Evolutionary conservation across 92 coral and sea anemone genomes (phyloP), one percentile per base, ranked within the genome.

Genomic region (Heliopora coerulea): DNA sequence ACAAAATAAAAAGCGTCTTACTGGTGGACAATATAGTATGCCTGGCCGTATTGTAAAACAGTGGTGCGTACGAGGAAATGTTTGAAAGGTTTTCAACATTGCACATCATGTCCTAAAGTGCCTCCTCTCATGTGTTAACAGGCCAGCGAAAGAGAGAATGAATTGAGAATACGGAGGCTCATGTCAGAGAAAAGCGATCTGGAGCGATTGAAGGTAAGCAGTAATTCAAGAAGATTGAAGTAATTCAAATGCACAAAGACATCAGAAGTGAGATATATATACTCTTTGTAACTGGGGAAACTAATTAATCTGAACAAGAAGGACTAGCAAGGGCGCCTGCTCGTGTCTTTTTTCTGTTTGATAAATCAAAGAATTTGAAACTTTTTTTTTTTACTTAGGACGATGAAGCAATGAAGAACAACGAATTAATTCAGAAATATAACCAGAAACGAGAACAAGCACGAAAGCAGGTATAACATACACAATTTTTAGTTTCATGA

Each of bases 161-260:
- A 95, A 79, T 82, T 83, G 37, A 78, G 84, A 72, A 86, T 95
- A 69, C 88, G 75, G 54, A 72, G 72, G 35, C 72, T 95, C 49
- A 74, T 95, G 88, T 86, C 91, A 8, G 96, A 90, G 54, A 95
- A 90, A 60, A 89, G 83, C 46, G 91, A 95, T 37, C 19, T 87
- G 68, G 95, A 95, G 29, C 86, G 91, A 40, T 74, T 59, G 73
- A 86, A 89, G 96, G 99, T 95, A 83, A 83, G 68, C 32, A 54
- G n/a, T n/a, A n/a, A n/a, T n/a, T n/a, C n/a, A n/a, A n/a, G n/a
- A n/a, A n/a, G n/a, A n/a, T n/a, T n/a, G n/a, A n/a, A n/a, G n/a
- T n/a, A n/a, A n/a, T n/a, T n/a, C n/a, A n/a, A n/a, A n/a, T n/a
- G n/a, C n/a, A n/a, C 21, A 3, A 1, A 18, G 28, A 19, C 13